These are phyloP conservation scores for Craseonycteris thonglongyai DNA, from an alignment of 2,113 vertebrate genomes.

Conservation along the genomic window DNA sequence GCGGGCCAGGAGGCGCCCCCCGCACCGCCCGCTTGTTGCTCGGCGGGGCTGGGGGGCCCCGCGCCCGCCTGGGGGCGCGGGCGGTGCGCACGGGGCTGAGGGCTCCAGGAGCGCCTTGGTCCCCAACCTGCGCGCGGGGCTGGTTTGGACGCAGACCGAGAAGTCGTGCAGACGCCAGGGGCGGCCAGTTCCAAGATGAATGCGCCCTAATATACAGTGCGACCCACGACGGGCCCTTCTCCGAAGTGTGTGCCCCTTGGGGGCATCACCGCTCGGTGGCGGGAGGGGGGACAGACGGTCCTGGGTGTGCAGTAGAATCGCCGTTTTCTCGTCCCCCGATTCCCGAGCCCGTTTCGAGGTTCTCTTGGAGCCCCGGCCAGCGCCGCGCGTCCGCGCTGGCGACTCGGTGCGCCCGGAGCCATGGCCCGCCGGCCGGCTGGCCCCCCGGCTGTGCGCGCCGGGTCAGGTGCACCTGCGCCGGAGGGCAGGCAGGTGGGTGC, in stretches of 20 bases:
- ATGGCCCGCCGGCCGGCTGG: not conserved
- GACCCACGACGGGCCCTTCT: fast-evolving
- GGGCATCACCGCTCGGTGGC: not conserved
- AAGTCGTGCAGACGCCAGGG: not conserved
- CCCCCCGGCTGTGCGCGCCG: not conserved
- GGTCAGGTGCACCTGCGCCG: not conserved
- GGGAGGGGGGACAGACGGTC: not conserved
- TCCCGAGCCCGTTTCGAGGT: not conserved
- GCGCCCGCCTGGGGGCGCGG: not conserved
- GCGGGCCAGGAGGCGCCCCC: not conserved
- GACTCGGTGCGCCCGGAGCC: fast-evolving
- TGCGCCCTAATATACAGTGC: not conserved
- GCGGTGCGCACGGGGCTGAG: fast-evolving
- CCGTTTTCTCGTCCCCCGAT: not conserved
- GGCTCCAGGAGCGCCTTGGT: not conserved
- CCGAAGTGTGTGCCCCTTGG: not conserved
- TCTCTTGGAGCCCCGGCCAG: not conserved
- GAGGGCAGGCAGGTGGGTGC: conserved; percentile 31
- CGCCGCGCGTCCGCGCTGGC: not conserved
- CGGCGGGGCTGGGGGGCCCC: not conserved
- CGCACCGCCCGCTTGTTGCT: conserved; percentile 29
- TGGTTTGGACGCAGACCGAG: not conserved
- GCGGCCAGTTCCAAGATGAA: not conserved
- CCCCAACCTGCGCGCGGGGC: not conserved
- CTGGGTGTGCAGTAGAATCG: not conserved